These are phyloP conservation scores for Thalpophila matura DNA, from an alignment of 2,888 invertebrate species.

Conservation along the genomic window DNA sequence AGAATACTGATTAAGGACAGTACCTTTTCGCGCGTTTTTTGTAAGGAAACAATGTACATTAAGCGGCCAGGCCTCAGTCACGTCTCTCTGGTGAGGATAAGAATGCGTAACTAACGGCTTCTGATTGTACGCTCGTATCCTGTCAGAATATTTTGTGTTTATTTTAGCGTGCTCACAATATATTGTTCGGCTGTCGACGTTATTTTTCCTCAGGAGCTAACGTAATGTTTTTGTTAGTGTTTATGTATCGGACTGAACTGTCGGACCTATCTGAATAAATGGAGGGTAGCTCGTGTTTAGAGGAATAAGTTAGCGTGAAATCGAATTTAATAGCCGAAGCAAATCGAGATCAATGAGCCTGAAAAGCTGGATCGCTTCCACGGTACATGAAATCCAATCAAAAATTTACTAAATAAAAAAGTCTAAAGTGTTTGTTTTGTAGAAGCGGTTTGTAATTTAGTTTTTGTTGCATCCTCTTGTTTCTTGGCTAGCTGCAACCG, in stretches of 20 bases:
- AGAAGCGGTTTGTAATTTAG: not conserved
- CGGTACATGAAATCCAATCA: conserved; percentile 13
- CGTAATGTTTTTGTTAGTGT: conserved; percentile 11
- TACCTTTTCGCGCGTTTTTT: conserved; percentile 18
- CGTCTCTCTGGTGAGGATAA: conserved; percentile 34
- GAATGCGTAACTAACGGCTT: conserved; percentile 52
- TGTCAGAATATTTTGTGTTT: conserved; percentile 33
- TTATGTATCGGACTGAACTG: not conserved
- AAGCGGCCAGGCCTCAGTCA: conserved; percentile 34
- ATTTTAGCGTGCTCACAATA: conserved; percentile 17
- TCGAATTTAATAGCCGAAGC: conserved; percentile 1
- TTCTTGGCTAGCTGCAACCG: conserved; percentile 9
- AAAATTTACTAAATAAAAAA: not conserved
- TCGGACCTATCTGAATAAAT: not conserved
- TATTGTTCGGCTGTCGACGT: conserved; percentile 11
- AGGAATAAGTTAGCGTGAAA: not conserved
- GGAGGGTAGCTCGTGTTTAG: not conserved
- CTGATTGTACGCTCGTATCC: conserved; percentile 45
- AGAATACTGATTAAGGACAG: conserved; percentile 53
- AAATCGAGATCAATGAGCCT: conserved; percentile 3
- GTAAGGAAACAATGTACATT: conserved; percentile 15
- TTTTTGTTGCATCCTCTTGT: conserved; percentile 12
- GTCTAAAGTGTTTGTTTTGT: not conserved
- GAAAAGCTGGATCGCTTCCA: conserved; percentile 8
- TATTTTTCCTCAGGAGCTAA: not conserved